Evolutionary conservation across 2,113 vertebrate genomes (phyloP), one percentile per base, ranked within the genome.

Genomic region (Glaucidium brasilianum): DNA sequence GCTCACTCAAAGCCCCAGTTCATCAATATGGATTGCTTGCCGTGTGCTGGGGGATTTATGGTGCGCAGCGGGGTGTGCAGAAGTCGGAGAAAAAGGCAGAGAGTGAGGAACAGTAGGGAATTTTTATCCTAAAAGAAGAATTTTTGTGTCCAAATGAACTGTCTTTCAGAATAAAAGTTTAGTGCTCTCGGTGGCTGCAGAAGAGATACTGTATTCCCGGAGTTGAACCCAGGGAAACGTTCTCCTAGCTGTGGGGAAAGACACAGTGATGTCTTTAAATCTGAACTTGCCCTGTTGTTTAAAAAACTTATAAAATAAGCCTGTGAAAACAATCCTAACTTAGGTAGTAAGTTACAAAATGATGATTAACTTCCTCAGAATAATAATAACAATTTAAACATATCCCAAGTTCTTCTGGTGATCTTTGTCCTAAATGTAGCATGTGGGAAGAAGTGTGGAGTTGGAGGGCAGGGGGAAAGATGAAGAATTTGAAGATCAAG

Each of bases 21-120:
- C 92, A 95, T 95, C 92, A 73, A 32, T 90, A 90, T 60, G 86
- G 81, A 88, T 91, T 50, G 69, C 32, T 83, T 43, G 59, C 78
- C 2, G 0, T 41, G 43, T 4, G 0, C 73, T 14, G 45, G 60
- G 72, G 92, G 78, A 64, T 94, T 90, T 56, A 6, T 37, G 64
- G 73, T n/a, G 60, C 59, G 2, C 5, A 1, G 60, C 68, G 76
- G 74, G 87, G 29, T 45, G 86, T 15, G 56, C 4, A 3, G 94
- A 91, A 81, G 78, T 92, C 0, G 0, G 32, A 27, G 27, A 68
- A 88, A 58, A 82, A 89, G 60, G 20, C 32, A 60, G 67, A 72
- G 79, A 6, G 27, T 45, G 39, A 89, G 56, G 27, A 92, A 49
- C 76, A 45, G 56, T 35, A 35, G 43, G 79, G 80, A 76, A 49